Conservation (phyloP, 2,888 invertebrate genomes). For the Steinernema scapterisci region DNA sequence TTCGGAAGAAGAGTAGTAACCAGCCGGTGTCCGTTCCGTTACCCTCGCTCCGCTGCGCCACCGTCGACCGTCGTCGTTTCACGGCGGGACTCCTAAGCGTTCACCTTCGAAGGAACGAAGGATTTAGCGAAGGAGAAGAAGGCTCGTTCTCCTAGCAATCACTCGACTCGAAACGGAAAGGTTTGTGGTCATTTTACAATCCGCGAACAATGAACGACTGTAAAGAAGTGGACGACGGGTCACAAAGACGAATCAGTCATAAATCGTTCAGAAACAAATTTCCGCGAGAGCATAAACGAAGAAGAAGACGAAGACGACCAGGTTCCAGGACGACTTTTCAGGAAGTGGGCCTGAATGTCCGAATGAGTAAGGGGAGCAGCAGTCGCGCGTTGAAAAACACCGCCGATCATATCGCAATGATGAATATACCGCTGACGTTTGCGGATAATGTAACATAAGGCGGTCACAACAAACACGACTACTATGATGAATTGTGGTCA, state of each 20-base stretch:
- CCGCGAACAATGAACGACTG: constrained; percentile 6
- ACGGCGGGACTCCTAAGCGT: no score
- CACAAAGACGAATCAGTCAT: constrained; percentile 14
- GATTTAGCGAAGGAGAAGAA: no score
- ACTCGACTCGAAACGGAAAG: neutral
- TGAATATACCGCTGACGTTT: neutral
- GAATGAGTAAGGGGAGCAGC: no score
- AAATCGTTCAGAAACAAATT: neutral
- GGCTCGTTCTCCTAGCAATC: neutral
- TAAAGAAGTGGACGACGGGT: constrained; percentile 1
- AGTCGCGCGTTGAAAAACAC: neutral
- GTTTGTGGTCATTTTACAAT: constrained; percentile 1
- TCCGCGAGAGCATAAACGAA: neutral
- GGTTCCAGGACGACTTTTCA: no score
- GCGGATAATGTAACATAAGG: constrained; percentile 17
- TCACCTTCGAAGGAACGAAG: no score
- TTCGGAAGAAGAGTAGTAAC: constrained; percentile 23
- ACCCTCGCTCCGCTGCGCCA: constrained; percentile 5
- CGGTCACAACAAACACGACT: constrained; percentile 31
- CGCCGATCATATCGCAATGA: constrained; percentile 28
- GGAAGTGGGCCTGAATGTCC: no score
- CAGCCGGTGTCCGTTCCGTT: constrained; percentile 29
- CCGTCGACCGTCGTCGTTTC: neutral
- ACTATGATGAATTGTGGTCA: constrained; percentile 31
- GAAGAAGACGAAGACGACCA: no score